Conservation (phyloP, 2,113 vertebrate genomes). For the Collichthys lucidus region DNA sequence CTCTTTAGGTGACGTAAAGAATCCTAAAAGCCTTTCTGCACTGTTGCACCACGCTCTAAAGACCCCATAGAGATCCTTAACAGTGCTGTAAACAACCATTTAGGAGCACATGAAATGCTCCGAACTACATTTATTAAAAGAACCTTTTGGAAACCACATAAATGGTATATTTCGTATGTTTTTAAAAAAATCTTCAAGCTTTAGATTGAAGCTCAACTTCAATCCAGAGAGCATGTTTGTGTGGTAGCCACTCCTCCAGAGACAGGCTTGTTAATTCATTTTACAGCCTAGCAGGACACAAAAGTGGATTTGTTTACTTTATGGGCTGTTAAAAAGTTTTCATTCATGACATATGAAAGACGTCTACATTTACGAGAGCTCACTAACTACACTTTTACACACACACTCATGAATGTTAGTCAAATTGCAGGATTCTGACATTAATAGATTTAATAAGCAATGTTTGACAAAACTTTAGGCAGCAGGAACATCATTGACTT, state of each 20-base stretch:
- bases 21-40: slow-evolving; percentile 27
- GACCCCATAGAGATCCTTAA: slow-evolving; percentile 24
- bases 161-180: background rate
- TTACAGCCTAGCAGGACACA: slow-evolving; percentile 25
- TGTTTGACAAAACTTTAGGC: background rate
- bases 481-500: background rate
- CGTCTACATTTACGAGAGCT: slow-evolving; percentile 29
- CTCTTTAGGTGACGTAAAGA: slow-evolving; percentile 45
- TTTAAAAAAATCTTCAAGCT: background rate
- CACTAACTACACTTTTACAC: slow-evolving; percentile 5
- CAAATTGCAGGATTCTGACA: background rate
- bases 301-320: slow-evolving; percentile 52
- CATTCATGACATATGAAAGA: slow-evolving; percentile 15
- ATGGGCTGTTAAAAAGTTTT: slow-evolving; percentile 40
- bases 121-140: slow-evolving; percentile 11
- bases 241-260: slow-evolving; percentile 33
- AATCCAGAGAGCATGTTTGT: slow-evolving; percentile 1
- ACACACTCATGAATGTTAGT: background rate
- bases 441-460: background rate
- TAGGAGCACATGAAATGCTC: slow-evolving; percentile 7
- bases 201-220: slow-evolving; percentile 28
- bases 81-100: slow-evolving; percentile 37
- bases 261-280: slow-evolving; percentile 29
- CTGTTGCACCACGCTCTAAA: slow-evolving; percentile 20
- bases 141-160: background rate